These are phyloP conservation scores for Tanytarsus gracilentus DNA, from an alignment of 2,888 invertebrate genomes.

Conservation along the genomic window DNA sequence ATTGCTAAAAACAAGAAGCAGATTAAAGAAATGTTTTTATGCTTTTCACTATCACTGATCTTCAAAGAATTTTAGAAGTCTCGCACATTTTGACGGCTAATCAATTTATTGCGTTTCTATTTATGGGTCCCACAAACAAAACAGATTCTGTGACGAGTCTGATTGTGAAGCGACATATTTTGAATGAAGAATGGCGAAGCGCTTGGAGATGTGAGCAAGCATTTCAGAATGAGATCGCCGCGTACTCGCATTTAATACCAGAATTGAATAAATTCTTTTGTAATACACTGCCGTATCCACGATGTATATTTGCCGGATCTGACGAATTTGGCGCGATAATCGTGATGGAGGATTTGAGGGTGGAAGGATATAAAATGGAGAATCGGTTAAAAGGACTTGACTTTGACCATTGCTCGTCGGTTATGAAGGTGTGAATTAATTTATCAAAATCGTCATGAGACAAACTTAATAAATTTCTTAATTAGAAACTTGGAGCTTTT, in stretches of 20 bases:
- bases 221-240: conserved; percentile 40
- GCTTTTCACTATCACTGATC: too few species aligned
- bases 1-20: too few species aligned
- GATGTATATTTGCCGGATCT: conserved; percentile 34
- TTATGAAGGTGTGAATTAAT: conserved; percentile 37
- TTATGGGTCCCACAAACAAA: too few species aligned
- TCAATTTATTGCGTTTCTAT: too few species aligned
- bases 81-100: too few species aligned
- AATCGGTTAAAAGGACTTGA: conserved; percentile 36
- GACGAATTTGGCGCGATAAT: conserved; percentile 35
- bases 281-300: conserved; percentile 34
- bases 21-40: too few species aligned
- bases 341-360: conserved; percentile 38
- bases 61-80: too few species aligned
- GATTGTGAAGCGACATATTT: conserved; percentile 41
- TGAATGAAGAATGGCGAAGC: conserved; percentile 38
- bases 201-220: conserved; percentile 41
- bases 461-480: background rate
- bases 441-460: background rate
- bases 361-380: conserved; percentile 36
- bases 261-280: conserved; percentile 34
- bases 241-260: conserved; percentile 38
- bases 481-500: conserved; percentile 39
- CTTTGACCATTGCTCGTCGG: conserved; percentile 37
- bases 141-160: too few species aligned